A percentile compares a stretch with the other conserved stretches of the same genome.
phyloP scores from a whole-genome alignment of 1,140 invertebrate species.

The Sitophilus oryzae region DNA sequence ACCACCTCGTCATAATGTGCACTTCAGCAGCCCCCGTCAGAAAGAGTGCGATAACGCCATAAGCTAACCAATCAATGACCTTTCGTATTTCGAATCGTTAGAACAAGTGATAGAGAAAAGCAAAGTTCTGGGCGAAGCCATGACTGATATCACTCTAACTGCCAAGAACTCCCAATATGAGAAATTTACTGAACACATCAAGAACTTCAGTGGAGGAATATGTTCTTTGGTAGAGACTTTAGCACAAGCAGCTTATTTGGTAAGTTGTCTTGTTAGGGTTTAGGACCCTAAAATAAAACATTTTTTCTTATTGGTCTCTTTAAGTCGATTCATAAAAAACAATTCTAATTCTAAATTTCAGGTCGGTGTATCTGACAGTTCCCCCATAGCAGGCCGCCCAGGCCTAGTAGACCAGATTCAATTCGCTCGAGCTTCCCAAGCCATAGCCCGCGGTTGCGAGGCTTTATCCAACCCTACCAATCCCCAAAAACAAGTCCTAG shows the following conservation, averaged over 20 bases:
- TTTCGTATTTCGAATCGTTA: slow-evolving; percentile 90
- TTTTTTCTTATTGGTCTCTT: neutral
- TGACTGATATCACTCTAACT: slow-evolving; percentile 89
- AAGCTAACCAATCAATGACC: slow-evolving; percentile 81
- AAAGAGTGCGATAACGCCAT: slow-evolving; percentile 96
- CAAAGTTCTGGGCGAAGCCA: slow-evolving; percentile 72
- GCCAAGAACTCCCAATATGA: slow-evolving; percentile 85
- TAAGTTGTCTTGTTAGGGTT: no score
- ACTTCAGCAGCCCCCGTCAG: slow-evolving; percentile 81
- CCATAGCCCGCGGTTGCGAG: slow-evolving; percentile 83
- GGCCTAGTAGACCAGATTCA: slow-evolving; percentile 89
- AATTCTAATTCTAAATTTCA: slow-evolving; percentile 35
- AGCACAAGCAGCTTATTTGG: slow-evolving; percentile 89
- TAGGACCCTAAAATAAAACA: no score
- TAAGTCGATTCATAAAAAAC: no score
- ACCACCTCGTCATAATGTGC: slow-evolving; percentile 79
- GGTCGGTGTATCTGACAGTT: slow-evolving; percentile 85
- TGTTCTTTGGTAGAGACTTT: slow-evolving; percentile 91
- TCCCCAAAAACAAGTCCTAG: slow-evolving; percentile 80
- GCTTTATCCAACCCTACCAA: slow-evolving; percentile 69
- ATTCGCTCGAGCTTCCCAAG: slow-evolving; percentile 80
- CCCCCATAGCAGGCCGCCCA: slow-evolving; percentile 81
- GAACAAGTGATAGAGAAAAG: slow-evolving; percentile 93
- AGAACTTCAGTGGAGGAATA: slow-evolving; percentile 77
- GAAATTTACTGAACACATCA: slow-evolving; percentile 80